These are phyloP conservation scores for Oostethus manadensis DNA, from an alignment of 2,113 vertebrate species.

Conservation along the genomic window DNA sequence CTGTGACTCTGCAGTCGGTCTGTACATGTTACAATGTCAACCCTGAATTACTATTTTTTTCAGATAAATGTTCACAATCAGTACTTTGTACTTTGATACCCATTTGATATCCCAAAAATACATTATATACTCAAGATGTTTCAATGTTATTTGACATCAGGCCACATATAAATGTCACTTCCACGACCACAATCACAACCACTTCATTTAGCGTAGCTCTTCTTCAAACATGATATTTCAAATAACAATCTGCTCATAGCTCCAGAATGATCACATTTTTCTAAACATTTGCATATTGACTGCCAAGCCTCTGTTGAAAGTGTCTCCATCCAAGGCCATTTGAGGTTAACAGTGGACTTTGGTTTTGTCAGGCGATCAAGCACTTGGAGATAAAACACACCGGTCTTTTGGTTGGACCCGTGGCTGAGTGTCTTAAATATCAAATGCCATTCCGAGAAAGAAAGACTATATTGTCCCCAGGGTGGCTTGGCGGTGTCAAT, in stretches of 20 bases:
- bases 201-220: not conserved
- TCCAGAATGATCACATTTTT: slow-evolving; percentile 18
- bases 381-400: slow-evolving; percentile 9
- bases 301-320: slow-evolving; percentile 26
- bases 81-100: no score
- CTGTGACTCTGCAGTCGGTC: no score
- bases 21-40: no score
- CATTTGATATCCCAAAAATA: no score
- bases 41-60: no score
- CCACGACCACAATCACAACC: not conserved
- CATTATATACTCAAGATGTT: no score
- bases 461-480: slow-evolving; percentile 11
- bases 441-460: slow-evolving; percentile 18
- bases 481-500: slow-evolving; percentile 12
- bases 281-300: not conserved
- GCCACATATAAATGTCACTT: not conserved
- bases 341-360: slow-evolving; percentile 14
- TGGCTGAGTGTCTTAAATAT: slow-evolving; percentile 8
- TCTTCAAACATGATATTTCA: slow-evolving; percentile 4
- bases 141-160: no score
- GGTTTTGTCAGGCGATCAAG: slow-evolving; percentile 28
- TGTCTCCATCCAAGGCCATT: slow-evolving; percentile 16
- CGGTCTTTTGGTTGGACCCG: slow-evolving; percentile 5
- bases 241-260: slow-evolving; percentile 5
- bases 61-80: no score